Percentiles rank a stretch among this genome's conserved stretches.
Conservation (phyloP, 2,113 vertebrate species). For the Motacilla alba region DNA sequence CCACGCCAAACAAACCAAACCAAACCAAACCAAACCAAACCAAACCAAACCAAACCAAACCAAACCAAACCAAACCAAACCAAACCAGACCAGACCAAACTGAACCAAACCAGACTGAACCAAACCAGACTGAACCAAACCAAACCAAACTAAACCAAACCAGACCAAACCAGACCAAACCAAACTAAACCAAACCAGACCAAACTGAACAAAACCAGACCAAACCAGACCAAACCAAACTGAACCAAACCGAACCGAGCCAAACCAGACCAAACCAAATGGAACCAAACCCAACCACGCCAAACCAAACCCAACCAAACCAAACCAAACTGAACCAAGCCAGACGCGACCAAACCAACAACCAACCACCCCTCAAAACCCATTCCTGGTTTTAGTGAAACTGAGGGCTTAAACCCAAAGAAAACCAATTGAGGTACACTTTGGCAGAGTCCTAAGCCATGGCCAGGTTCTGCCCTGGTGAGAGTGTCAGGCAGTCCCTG, state of each 20-base stretch:
- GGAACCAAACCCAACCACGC: too few species aligned
- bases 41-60: neutral
- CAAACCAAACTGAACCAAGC: neutral
- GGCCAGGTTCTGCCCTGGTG: neutral
- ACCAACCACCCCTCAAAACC: neutral
- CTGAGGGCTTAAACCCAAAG: neutral
- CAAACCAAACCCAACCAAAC: neutral
- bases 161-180: rapidly evolving
- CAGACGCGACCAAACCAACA: neutral
- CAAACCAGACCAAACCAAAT: too few species aligned
- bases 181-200: rapidly evolving
- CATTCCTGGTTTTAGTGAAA: neutral
- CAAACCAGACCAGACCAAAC: rapidly evolving
- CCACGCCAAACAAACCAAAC: neutral
- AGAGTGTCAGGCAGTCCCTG: neutral
- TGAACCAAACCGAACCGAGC: rapidly evolving
- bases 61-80: rapidly evolving
- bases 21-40: rapidly evolving
- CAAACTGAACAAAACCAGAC: rapidly evolving
- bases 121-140: too few species aligned
- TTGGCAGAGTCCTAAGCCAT: neutral
- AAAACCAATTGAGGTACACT: neutral
- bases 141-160: rapidly evolving
- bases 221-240: neutral
- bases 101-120: too few species aligned